A percentile compares a stretch with the other conserved stretches of the same genome.
Evolutionary conservation across 1,140 invertebrate species (phyloP).

Genomic region (Coptotermes formosanus): DNA sequence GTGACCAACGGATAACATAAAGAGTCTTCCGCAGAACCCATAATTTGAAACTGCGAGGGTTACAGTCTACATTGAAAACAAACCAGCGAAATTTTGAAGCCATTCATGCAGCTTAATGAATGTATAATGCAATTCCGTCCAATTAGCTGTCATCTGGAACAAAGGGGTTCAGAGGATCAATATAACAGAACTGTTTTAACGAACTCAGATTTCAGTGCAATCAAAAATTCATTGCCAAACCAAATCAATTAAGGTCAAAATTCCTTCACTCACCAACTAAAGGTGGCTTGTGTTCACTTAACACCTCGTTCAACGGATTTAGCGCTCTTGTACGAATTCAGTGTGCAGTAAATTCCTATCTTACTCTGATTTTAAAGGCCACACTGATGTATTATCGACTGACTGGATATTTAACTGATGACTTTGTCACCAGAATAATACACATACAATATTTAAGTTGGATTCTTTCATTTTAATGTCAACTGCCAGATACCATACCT

Average conservation of each 20-base stretch:
- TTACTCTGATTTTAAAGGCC: no score
- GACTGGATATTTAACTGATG: no score
- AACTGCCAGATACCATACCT: no score
- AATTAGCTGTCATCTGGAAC: conserved; percentile 6
- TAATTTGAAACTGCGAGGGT: background rate
- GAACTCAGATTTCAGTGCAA: background rate
- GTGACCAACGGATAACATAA: background rate
- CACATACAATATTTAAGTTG: no score
- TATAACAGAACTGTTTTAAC: background rate
- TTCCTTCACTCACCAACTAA: background rate
- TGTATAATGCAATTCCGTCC: background rate
- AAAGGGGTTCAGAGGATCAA: background rate
- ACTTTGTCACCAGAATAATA: no score
- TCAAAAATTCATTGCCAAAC: background rate
- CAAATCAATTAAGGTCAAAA: background rate
- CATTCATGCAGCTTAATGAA: background rate
- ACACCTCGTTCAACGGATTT: background rate
- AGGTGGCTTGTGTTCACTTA: background rate
- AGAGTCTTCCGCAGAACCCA: background rate
- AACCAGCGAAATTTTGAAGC: background rate
- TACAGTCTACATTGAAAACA: background rate
- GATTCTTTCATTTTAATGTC: no score
- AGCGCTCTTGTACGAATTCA: no score
- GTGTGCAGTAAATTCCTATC: no score
- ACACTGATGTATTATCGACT: no score